A percentile compares a stretch with the other conserved stretches of the same genome.
These are phyloP conservation scores for Nymphalis c-album DNA, from an alignment of 2,888 invertebrate genomes.

Conservation along the genomic window DNA sequence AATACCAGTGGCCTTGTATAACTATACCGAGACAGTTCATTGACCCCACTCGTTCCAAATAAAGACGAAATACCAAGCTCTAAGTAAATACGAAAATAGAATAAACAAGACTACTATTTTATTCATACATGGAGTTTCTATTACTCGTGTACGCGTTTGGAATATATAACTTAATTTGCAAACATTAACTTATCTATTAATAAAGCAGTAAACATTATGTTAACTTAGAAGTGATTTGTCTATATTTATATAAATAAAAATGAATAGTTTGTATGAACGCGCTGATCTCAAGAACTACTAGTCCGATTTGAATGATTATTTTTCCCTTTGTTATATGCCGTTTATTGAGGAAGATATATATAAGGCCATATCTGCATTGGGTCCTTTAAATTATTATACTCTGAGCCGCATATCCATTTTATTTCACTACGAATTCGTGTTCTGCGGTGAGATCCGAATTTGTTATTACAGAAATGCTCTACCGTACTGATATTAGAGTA, in stretches of 20 bases:
- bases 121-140: slow-evolving; percentile 34
- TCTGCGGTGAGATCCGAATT: no score
- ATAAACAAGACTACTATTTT: slow-evolving; percentile 35
- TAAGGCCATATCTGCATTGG: no score
- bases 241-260: neutral
- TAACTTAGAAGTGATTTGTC: neutral
- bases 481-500: no score
- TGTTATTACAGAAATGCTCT: no score
- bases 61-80: slow-evolving; percentile 54
- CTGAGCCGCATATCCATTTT: no score
- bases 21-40: slow-evolving; percentile 54
- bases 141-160: slow-evolving; percentile 3
- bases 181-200: slow-evolving; percentile 3
- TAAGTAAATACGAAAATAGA: slow-evolving; percentile 45
- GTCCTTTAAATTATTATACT: no score
- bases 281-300: no score
- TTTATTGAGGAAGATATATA: no score
- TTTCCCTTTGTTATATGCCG: no score
- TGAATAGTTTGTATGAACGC: no score
- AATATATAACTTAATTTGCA: slow-evolving; percentile 3
- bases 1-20: slow-evolving; percentile 63
- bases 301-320: no score
- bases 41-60: slow-evolving; percentile 56
- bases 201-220: neutral
- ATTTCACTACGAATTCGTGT: no score